Conservation (phyloP, 2,888 invertebrate genomes). For the Elegia similella region DNA sequence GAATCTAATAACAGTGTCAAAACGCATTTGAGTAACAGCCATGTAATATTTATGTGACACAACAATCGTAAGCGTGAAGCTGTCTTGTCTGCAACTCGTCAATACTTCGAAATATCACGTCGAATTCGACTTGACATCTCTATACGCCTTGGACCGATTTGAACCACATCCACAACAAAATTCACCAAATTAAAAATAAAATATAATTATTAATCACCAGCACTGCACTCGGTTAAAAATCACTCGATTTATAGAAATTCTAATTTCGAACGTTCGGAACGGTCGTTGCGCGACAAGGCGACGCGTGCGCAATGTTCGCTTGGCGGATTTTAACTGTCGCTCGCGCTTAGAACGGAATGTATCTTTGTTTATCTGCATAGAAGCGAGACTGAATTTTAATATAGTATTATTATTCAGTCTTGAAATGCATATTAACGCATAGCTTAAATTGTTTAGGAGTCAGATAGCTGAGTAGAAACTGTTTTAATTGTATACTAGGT, state of each 20-base stretch:
- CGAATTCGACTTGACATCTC: slow-evolving; percentile 22
- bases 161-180: slow-evolving; percentile 27
- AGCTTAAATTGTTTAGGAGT: slow-evolving; percentile 34
- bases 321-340: slow-evolving; percentile 69
- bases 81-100: slow-evolving; percentile 33
- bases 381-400: slow-evolving; percentile 17
- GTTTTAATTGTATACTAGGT: neutral
- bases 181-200: slow-evolving; percentile 14
- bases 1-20: slow-evolving; percentile 43
- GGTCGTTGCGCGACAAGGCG: slow-evolving; percentile 36
- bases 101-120: slow-evolving; percentile 1
- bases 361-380: slow-evolving; percentile 13
- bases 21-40: slow-evolving; percentile 38
- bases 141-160: slow-evolving; percentile 27
- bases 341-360: slow-evolving; percentile 21
- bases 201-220: slow-evolving; percentile 8
- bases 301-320: slow-evolving; percentile 74
- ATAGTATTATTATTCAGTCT: neutral
- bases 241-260: slow-evolving; percentile 19
- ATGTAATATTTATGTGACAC: slow-evolving; percentile 31
- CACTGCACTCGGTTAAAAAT: slow-evolving; percentile 1
- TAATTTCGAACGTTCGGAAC: slow-evolving; percentile 36
- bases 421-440: slow-evolving; percentile 10
- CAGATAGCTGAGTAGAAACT: slow-evolving; percentile 25
- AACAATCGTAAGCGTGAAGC: slow-evolving; percentile 34